Evolutionary conservation across 2,888 invertebrate species (phyloP), one percentile per base, ranked within the genome.

Genomic region (Andrena chrysosceles): DNA sequence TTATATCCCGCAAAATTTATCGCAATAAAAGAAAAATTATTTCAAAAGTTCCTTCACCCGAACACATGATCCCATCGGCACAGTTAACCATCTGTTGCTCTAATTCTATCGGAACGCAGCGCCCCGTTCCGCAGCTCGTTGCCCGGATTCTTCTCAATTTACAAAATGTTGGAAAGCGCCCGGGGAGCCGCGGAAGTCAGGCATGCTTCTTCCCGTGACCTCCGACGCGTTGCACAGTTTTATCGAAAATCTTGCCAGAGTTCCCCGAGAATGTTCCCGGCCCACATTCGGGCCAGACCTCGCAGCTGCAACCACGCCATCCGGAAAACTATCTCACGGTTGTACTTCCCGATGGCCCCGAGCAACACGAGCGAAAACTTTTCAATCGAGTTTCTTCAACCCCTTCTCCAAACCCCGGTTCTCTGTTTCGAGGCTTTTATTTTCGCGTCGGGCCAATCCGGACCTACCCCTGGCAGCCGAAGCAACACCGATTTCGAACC

Each of bases 301-400:
- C 35, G 69, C 83, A 81, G 77, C 75, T 84, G 84, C 71, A 59
- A 63, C 77, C 63, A 72, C 75, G 71, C 72, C 77, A 62, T 59
- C 76, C 80, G 77, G 84, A 82, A 86, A 87, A 87, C 86, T 84
- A 86, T 87, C 87, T 69, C 74, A 70, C 76, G 76, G 48, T 48
- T 59, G 66, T 59, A 68, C 64, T 49, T 13, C 56, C 42, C 62
- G 69, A 70, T 69, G 66, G 68, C 81, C 69, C 52, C 64, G 67
- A 52, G 86, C 78, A 54, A 75, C 68, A 74, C 73, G 63, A 78
- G 69, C 77, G 80, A 75, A 87, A 87, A 87, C 87, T 87, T 87
- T 87, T 87, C 86, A 87, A 87, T 87, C 86, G 87, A 87, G 85
- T 87, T 87, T 78, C 85, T 87, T 85, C 71, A 16, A 10, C n/a